Evolutionary conservation across 2,888 invertebrate species (phyloP).

Genomic region (Rotaria socialis): DNA sequence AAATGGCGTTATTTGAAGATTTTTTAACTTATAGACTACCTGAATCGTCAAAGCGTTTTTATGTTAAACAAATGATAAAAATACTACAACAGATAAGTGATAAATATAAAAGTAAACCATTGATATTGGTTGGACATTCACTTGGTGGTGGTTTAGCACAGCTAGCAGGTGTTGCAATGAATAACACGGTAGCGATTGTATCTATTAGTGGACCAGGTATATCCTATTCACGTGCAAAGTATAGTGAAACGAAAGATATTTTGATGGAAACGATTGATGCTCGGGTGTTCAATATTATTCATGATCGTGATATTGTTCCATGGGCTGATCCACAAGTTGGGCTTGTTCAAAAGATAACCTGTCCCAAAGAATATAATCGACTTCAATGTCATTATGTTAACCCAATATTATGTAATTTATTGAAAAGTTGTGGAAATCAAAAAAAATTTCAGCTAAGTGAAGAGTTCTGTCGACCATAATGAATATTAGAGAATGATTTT

Average conservation of each 20-base stretch:
- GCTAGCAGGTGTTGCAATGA: not conserved
- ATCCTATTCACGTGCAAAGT: not conserved
- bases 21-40: not conserved
- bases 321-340: not conserved
- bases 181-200: not conserved
- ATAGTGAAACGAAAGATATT: not conserved
- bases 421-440: not conserved
- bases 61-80: conserved; percentile 11
- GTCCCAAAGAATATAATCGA: not conserved
- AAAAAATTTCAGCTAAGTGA: not conserved
- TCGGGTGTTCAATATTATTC: not conserved
- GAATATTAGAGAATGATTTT: no score
- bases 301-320: not conserved
- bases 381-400: not conserved
- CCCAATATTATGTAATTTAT: not conserved
- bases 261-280: not conserved
- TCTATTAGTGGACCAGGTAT: not conserved
- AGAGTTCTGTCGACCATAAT: no score
- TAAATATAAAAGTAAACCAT: not conserved
- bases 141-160: not conserved
- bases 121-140: not conserved
- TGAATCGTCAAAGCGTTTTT: not conserved
- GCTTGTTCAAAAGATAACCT: not conserved
- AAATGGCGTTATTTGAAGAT: not conserved
- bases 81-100: not conserved